phyloP scores from a whole-genome alignment of 2,888 invertebrate species.

The Lutraria lutraria region DNA sequence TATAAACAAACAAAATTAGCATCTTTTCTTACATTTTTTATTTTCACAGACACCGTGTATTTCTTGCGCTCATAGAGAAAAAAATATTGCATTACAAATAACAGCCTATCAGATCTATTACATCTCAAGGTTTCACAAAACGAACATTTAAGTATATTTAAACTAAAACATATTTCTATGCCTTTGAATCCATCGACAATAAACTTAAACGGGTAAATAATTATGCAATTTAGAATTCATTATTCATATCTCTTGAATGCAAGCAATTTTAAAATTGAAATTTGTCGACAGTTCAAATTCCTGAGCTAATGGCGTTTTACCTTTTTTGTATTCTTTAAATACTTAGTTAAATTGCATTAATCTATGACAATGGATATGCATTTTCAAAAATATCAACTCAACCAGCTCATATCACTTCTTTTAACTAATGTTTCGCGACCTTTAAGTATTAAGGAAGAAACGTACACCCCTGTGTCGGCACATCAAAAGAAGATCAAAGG shows the following conservation, averaged over 20 bases:
- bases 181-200: background rate
- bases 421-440: slow-evolving; percentile 37
- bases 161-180: background rate
- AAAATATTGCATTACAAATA: too few species aligned
- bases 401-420: slow-evolving; percentile 23
- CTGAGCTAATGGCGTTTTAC: slow-evolving; percentile 4
- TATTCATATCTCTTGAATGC: background rate
- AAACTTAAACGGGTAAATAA: background rate
- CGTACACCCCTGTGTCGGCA: slow-evolving; percentile 66
- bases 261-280: background rate
- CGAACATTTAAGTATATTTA: background rate
- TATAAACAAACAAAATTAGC: too few species aligned
- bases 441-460: slow-evolving; percentile 51
- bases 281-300: slow-evolving; percentile 9
- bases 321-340: background rate
- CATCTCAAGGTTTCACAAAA: too few species aligned
- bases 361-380: slow-evolving; percentile 16
- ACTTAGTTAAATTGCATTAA: background rate
- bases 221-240: background rate
- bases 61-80: too few species aligned
- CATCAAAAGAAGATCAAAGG: slow-evolving; percentile 71
- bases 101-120: too few species aligned
- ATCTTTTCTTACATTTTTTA: too few species aligned
- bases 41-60: too few species aligned
- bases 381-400: slow-evolving; percentile 9